Evolutionary conservation across 2,888 invertebrate species (phyloP), one percentile per base, ranked within the genome.

Genomic region (Synanthedon vespiformis): DNA sequence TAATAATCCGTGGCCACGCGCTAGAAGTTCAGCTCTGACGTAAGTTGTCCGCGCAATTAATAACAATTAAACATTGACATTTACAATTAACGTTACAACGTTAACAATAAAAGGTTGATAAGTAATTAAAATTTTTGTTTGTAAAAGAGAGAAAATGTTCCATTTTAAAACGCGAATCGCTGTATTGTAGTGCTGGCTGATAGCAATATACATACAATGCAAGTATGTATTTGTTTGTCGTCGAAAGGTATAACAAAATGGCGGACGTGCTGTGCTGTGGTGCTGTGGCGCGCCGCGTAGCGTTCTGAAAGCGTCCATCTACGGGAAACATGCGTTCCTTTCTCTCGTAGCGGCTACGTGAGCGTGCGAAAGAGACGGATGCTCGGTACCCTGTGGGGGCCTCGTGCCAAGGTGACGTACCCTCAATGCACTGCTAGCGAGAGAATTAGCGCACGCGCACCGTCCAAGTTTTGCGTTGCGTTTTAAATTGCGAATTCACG

Each of bases 241-340:
- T 44, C 44, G 11, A 44, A 44, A 75, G 69, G 73, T 73, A 70
- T 66, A 70, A 77, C 82, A 85, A 86, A 75, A 86, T 85, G 85
- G 85, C 84, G 65, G 77, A 58, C 64, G 67, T 58, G 58, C 22
- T 5, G 22, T 5, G 22, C 22, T 22, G 22, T 22, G 22, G 59
- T 63, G n/a, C n/a, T n/a, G n/a, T n/a, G 34, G 34, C 34, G 64
- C 68, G 68, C 69, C 75, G 80, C 83, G 84, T 84, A 84, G 84
- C 84, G 74, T 78, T 83, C 85, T 81, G 85, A 85, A 86, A 86
- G 85, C 85, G 81, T 79, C 72, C 58, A 74, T 82, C 83, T 84
- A 83, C 85, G 83, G 72, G 66, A 63, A 58, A 63, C 54, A 44
- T 59, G 13, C 41, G 34, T 48, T 18, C 67, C 59, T 83, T 83